Base-by-base conservation (phyloP, 2,113 vertebrate genomes). In the Sisor rabdophorus region DNA sequence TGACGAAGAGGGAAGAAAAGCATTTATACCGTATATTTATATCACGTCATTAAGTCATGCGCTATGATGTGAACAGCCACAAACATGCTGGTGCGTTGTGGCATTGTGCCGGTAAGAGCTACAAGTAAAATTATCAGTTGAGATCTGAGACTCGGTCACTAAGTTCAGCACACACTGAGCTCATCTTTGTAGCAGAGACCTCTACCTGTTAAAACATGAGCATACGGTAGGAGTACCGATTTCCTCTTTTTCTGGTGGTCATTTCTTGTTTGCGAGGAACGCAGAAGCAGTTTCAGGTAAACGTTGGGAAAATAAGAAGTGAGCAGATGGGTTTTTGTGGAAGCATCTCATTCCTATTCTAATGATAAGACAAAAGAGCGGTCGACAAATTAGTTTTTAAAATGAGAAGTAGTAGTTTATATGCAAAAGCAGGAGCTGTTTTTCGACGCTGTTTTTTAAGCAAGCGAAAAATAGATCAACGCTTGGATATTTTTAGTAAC, bases 1-100 rank as follows among this genome's bases (percentile, higher is more conserved):
- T 68, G 76, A 71, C 50, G 71, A 64, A 47, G 40, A 64, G 47
- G 71, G 75, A 52, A 32, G 78, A 77, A n/a, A n/a, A n/a, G 32
- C 32, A 36, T 36, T 36, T 36, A 36, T 3, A 36, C 32, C 32
- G n/a, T n/a, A n/a, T n/a, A n/a, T n/a, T n/a, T n/a, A n/a, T n/a
- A n/a, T n/a, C 54, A 88, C 82, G 77, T 59, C 56, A 40, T 44
- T 89, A 54, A 84, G 87, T 86, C 82, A 86, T 89, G 86, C 20
- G 86, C 53, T 20, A 32, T 77, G 54, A 65, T 75, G 61, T 53
- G 63, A 79, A 72, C 48, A 24, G 40, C 52, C 59, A 64, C 26
- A 26, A 11, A 58, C 76, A 12, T 36, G 20, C 60, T 36, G 44
- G 10, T 13, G 20, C 1, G 36, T 48, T 54, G 44, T 40, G 22